Evolutionary conservation across 2,888 invertebrate genomes (phyloP), one percentile per base, ranked within the genome.

Genomic region (Sphaerophoria taeniata): DNA sequence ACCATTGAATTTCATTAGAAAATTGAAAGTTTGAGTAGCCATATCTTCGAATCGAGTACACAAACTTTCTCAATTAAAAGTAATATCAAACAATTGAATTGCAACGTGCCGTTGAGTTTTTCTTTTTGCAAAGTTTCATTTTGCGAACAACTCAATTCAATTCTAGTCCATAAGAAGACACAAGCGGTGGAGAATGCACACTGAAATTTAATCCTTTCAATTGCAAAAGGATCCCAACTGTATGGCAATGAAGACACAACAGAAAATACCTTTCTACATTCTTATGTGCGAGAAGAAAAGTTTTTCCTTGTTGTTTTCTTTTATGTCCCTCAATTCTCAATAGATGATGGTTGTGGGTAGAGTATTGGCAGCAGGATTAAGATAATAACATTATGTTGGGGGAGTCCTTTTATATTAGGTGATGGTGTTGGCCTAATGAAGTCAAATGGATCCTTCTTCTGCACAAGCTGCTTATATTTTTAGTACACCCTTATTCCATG

Each of bases 41-140:
- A 24, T 60, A 55, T 49, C 81, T 71, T 34, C 34, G 33, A 31
- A 33, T 11, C 14, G 47, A 34, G 39, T 33, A 16, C 70, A 39
- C 51, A 80, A 87, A 65, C 76, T 72, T 71, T 81, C 69, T 71
- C 69, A 85, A 79, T 84, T 77, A 77, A 85, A 82, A 51, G 77
- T 75, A 76, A 72, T 72, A 71, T 74, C 74, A 39, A 80, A 55
- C 79, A 60, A 71, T 80, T 76, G 79, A 77, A 74, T 86, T 79
- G 82, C 74, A 76, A 63, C 63, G 71, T 80, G 63, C 49, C 33
- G 34, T 53, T 34, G 2, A 36, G 4, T 58, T 14, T 9, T 39
- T 58, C 24, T 43, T 24, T 11, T 33, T 72, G 4, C 3, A n/a
- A 39, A 6, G 56, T 73, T 69, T 24, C 39, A 67, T 60, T 36